phyloP scores from a whole-genome alignment of 2,797 vertebrate genomes.

The Gymnocypris eckloni region DNA sequence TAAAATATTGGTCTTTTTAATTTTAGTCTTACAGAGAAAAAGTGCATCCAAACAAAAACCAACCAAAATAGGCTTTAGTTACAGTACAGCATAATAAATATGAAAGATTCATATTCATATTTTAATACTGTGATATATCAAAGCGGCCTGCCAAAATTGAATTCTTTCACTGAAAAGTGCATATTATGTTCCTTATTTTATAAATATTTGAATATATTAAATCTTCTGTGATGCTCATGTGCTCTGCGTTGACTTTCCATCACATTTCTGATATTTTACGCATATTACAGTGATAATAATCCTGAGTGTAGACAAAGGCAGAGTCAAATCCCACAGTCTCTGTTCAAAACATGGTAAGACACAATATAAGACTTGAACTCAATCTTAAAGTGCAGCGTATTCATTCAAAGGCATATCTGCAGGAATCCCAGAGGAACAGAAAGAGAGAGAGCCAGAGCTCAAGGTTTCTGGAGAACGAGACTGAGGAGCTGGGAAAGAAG shows the following conservation, averaged over 20 bases:
- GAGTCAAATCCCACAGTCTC: conserved; percentile 19
- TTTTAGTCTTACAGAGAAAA: conserved; percentile 32
- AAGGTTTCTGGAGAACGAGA: conserved; percentile 62
- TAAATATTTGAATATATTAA: not conserved
- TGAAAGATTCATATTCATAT: not conserved
- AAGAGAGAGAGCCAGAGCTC: conserved; percentile 5
- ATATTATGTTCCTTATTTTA: not conserved
- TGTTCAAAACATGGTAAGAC: conserved; percentile 36
- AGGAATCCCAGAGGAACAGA: not conserved
- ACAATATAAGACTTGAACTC: conserved; percentile 19
- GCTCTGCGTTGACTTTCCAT: not conserved
- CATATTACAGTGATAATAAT: not conserved
- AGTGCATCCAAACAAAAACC: not conserved
- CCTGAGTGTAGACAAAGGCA: conserved; percentile 39
- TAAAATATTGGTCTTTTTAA: conserved; percentile 18
- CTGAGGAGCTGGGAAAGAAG: conserved; percentile 73
- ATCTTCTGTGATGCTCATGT: not conserved
- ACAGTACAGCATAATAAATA: not conserved
- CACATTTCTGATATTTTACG: not conserved
- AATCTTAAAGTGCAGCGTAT: conserved; percentile 18
- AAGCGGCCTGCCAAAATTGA: not conserved
- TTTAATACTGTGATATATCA: not conserved
- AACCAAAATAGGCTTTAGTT: not conserved
- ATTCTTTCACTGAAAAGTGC: not conserved
- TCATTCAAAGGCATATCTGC: conserved; percentile 24